Evolutionary conservation across 2,113 vertebrate species (phyloP).

Genomic region (Bubo blakistoni): DNA sequence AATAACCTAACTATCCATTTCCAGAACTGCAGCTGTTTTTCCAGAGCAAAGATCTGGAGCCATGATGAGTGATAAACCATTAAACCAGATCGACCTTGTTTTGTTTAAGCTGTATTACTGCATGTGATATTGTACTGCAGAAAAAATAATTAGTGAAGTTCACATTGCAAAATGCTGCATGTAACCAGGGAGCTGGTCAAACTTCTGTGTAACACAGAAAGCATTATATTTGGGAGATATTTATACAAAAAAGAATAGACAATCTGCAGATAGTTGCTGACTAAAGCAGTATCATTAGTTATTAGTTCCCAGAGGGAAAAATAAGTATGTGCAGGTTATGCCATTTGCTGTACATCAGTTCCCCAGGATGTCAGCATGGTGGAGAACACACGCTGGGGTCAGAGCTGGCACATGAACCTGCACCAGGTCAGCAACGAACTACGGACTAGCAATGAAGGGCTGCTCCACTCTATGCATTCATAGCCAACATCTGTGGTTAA

Average conservation of each 20-base stretch:
- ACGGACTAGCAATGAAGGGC: neutral
- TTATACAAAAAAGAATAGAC: neutral
- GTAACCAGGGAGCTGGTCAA: neutral
- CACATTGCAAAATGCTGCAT: neutral
- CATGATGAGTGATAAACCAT: neutral
- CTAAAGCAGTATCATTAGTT: neutral
- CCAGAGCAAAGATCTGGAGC: constrained; percentile 7
- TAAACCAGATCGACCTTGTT: neutral
- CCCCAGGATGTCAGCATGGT: accelerated
- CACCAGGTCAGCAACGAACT: neutral
- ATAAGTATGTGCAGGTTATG: accelerated
- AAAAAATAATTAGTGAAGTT: neutral
- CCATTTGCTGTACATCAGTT: neutral
- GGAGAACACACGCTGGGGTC: neutral
- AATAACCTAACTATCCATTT: constrained; percentile 41
- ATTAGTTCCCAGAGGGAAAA: neutral
- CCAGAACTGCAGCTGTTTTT: constrained; percentile 44
- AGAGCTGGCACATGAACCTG: neutral
- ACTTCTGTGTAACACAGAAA: neutral
- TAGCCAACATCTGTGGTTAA: neutral
- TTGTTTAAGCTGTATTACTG: neutral
- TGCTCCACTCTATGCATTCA: neutral
- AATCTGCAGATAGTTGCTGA: neutral
- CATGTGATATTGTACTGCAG: neutral
- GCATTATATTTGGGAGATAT: neutral